Evolutionary conservation across 2,797 vertebrate genomes (phyloP), one percentile per base, ranked within the genome.

Genomic region (Spatula versicolor): DNA sequence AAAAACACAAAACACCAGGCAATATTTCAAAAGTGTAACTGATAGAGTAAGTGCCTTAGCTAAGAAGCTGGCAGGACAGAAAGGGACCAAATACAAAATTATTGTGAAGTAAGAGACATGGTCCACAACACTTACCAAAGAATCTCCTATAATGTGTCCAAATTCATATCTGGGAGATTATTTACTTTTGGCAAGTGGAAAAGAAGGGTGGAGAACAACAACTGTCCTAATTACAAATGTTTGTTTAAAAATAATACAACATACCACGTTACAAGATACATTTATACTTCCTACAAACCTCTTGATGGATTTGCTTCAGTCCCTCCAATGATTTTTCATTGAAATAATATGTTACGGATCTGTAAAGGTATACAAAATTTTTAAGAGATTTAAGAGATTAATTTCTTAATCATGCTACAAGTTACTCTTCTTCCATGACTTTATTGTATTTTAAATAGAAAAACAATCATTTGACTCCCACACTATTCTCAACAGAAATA

Each of bases 261-360:
- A 81, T 11, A 52, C 9, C 52, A 77, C 6, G 19, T 37, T 58
- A 79, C 66, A 83, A 87, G 22, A 71, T 3, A 76, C 5, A 67
- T 77, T 80, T 50, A 71, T 43, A 74, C 18, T 67, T 68, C 39
- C 14, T 86, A 97, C 98, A 63, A 87, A 99, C 99, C 98, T 94
- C 98, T 83, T 98, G 98, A 92, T 99, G 99, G 91, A 99, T 98
- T 93, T 97, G 97, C 96, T 98, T 99, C 54, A 99, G 97, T 71
- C 98, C 98, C 14, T 98, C 98, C 77, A 99, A 75, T 3, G 95
- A 97, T 69, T 98, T 97, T 66, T 98, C 92, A 16, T 94, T 98
- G 96, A 99, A 98, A 18, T 98, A 97, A 62, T 99, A 97, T 0
- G 96, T 96, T 63, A 98, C 19, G 4, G 97, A 68, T 86, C 99